These are phyloP conservation scores for Pangasius mekongensis DNA, from an alignment of 2,797 vertebrate genomes.

Conservation along the genomic window DNA sequence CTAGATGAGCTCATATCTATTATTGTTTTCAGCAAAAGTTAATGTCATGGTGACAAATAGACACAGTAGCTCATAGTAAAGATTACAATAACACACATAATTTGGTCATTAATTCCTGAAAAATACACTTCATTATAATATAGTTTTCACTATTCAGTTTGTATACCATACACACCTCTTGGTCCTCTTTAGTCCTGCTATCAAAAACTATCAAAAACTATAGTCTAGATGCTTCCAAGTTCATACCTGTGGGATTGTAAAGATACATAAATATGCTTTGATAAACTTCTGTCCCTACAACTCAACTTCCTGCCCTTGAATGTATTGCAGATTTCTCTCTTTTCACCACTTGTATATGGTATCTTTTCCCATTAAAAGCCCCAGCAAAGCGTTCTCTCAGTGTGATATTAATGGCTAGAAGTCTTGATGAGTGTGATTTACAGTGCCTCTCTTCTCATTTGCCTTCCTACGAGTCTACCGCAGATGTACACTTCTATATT, in stretches of 20 bases:
- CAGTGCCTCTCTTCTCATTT: slow-evolving; percentile 62
- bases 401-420: slow-evolving; percentile 58
- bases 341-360: slow-evolving; percentile 6
- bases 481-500: slow-evolving; percentile 76
- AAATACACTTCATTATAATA: neutral
- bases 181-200: neutral
- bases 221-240: slow-evolving; percentile 67
- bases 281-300: neutral
- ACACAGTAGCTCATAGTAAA: slow-evolving; percentile 44
- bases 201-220: neutral
- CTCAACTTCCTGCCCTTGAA: neutral
- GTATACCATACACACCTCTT: no score
- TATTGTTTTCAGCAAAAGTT: slow-evolving; percentile 59
- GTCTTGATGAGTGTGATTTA: slow-evolving; percentile 67
- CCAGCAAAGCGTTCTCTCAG: slow-evolving; percentile 55
- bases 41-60: slow-evolving; percentile 52
- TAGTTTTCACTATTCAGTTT: neutral
- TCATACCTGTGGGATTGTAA: slow-evolving; percentile 68
- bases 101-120: neutral
- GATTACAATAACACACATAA: slow-evolving; percentile 18
- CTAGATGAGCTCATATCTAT: slow-evolving; percentile 68
- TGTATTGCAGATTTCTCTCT: slow-evolving; percentile 4
- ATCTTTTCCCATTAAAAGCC: slow-evolving; percentile 48
- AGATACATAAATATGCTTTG: slow-evolving; percentile 62
- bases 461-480: slow-evolving; percentile 58